Evolutionary conservation across 2,888 invertebrate genomes (phyloP).

Genomic region (Oscheius sp.): DNA sequence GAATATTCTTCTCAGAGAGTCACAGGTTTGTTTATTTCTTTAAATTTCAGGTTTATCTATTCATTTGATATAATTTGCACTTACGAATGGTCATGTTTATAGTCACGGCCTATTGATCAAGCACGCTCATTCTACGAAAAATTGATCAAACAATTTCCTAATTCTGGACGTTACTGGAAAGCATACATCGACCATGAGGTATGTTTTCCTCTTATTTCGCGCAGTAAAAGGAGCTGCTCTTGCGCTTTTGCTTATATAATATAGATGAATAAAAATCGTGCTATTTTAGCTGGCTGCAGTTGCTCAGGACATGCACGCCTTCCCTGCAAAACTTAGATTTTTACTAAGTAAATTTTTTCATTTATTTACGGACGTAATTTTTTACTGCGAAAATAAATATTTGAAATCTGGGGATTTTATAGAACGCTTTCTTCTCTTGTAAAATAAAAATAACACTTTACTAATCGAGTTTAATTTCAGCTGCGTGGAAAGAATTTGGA

Average conservation of each 20-base stretch:
- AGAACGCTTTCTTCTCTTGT: not conserved
- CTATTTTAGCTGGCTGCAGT: not conserved
- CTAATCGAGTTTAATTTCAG: slow-evolving; percentile 79
- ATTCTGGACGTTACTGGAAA: slow-evolving; percentile 97
- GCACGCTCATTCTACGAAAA: slow-evolving; percentile 92
- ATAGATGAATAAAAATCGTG: not conserved
- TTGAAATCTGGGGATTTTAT: not conserved
- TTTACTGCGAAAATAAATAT: slow-evolving; percentile 12
- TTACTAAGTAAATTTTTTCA: not conserved
- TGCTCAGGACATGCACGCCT: not conserved
- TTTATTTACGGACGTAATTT: not conserved
- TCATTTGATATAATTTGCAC: not conserved
- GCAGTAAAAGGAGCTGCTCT: not conserved
- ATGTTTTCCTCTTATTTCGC: not conserved
- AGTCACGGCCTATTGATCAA: slow-evolving; percentile 80
- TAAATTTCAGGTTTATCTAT: not conserved
- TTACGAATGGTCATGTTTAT: slow-evolving; percentile 3
- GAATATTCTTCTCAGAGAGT: slow-evolving; percentile 93
- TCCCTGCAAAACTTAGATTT: not conserved
- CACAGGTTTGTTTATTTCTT: slow-evolving; percentile 79
- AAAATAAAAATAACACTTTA: slow-evolving; percentile 25
- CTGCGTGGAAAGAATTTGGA: slow-evolving; percentile 97
- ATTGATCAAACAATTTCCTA: slow-evolving; percentile 92
- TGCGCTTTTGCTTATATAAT: not conserved
- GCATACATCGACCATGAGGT: slow-evolving; percentile 98